Evolutionary conservation across 2,888 invertebrate species (phyloP).

Genomic region (Lasioglossum pauxillum): DNA sequence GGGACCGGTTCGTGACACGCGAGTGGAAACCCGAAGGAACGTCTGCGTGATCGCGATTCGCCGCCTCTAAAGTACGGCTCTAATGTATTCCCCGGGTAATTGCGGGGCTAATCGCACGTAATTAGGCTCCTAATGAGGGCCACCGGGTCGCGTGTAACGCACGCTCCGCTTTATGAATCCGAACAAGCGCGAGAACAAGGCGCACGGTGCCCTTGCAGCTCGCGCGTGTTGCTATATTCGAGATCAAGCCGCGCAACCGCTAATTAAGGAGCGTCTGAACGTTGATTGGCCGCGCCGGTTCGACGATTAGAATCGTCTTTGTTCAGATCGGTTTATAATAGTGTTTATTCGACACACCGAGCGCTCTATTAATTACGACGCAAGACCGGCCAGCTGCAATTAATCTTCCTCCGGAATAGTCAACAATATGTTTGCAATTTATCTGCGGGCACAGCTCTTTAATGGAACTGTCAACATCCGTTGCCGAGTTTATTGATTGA

Average conservation of each 20-base stretch:
- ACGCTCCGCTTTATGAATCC: conserved; percentile 70
- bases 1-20: background rate
- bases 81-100: conserved; percentile 75
- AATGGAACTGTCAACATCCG: background rate
- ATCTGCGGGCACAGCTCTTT: background rate
- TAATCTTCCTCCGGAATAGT: background rate
- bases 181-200: conserved; percentile 70
- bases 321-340: background rate
- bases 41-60: conserved; percentile 68
- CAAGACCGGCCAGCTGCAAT: background rate
- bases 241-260: conserved; percentile 59
- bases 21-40: conserved; percentile 18
- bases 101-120: conserved; percentile 77
- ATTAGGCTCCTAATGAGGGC: conserved; percentile 77
- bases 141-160: conserved; percentile 76
- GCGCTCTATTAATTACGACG: background rate
- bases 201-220: background rate
- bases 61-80: conserved; percentile 55
- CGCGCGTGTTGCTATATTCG: conserved; percentile 17
- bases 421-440: background rate
- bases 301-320: conserved; percentile 16
- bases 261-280: conserved; percentile 59
- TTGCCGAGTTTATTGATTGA: background rate
- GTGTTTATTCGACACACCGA: background rate
- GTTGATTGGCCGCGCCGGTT: conserved; percentile 61